phyloP scores from a whole-genome alignment of 2,797 vertebrate genomes.

The Gymnoscopelus microlampas region DNA sequence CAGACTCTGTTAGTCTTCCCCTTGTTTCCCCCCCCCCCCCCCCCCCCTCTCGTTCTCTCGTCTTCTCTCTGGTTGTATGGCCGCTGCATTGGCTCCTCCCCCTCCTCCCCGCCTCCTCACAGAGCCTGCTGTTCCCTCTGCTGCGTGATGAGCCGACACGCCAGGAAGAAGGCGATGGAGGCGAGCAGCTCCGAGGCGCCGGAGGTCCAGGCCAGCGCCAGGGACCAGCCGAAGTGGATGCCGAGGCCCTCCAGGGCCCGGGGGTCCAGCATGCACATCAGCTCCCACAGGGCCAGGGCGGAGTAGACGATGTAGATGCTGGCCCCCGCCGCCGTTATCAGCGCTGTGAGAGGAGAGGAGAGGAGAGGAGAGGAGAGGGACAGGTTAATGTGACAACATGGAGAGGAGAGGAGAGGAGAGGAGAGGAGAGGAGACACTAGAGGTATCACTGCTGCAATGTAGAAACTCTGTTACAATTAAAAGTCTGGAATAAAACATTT shows the following conservation, averaged over 20 bases:
- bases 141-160: constrained; percentile 49
- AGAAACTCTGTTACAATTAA: too few species aligned
- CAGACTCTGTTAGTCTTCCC: too few species aligned
- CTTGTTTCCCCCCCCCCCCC: too few species aligned
- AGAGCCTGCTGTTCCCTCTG: constrained; percentile 4
- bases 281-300: constrained; percentile 79
- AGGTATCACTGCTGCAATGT: too few species aligned
- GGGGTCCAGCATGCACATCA: constrained; percentile 73
- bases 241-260: constrained; percentile 78
- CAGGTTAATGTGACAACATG: too few species aligned
- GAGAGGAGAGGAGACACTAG: background rate
- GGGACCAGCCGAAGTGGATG: constrained; percentile 87
- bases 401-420: background rate
- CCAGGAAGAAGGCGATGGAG: constrained; percentile 75
- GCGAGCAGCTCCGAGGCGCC: constrained; percentile 79
- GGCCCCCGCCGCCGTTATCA: constrained; percentile 82
- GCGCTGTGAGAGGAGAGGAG: constrained; percentile 64
- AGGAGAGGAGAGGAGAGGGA: too few species aligned
- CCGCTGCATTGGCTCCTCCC: too few species aligned
- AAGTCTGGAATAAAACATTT: too few species aligned
- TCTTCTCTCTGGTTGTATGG: too few species aligned
- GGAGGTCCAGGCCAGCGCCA: constrained; percentile 84
- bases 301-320: constrained; percentile 86
- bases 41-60: too few species aligned
- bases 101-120: background rate